Conservation (phyloP, 2,113 vertebrate species). For the Pandion haliaetus region DNA sequence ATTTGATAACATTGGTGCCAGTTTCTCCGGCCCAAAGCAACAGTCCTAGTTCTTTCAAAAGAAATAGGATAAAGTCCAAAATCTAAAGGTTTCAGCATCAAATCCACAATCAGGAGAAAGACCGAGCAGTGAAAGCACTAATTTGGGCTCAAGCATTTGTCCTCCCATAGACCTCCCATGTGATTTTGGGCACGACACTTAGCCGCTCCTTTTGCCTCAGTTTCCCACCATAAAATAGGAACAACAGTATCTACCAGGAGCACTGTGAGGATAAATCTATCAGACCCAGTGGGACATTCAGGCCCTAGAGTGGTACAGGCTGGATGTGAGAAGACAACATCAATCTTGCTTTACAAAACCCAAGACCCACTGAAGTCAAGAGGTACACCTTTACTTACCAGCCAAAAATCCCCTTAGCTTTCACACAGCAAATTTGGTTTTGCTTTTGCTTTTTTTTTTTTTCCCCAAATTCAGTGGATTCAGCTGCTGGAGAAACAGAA, state of each 20-base stretch:
- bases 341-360: background rate
- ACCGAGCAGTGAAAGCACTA: background rate
- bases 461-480: background rate
- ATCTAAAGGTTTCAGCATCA: background rate
- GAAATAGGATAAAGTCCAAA: background rate
- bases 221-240: background rate
- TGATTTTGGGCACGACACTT: too few species aligned
- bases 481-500: background rate
- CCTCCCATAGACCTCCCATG: background rate
- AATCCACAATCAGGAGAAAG: background rate
- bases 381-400: background rate
- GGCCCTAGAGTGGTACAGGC: background rate
- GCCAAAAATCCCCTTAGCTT: background rate
- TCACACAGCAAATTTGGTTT: background rate
- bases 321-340: background rate
- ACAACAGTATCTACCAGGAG: background rate
- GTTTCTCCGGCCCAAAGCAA: background rate
- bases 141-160: background rate
- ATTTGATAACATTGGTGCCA: background rate
- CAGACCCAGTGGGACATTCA: background rate
- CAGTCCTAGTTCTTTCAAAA: background rate
- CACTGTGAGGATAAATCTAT: background rate
- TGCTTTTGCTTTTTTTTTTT: background rate
- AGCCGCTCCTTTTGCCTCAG: background rate
- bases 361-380: background rate